Evolutionary conservation across 1,140 invertebrate genomes (phyloP), one percentile per base, ranked within the genome.

Genomic region (Aphelinus certus): DNA sequence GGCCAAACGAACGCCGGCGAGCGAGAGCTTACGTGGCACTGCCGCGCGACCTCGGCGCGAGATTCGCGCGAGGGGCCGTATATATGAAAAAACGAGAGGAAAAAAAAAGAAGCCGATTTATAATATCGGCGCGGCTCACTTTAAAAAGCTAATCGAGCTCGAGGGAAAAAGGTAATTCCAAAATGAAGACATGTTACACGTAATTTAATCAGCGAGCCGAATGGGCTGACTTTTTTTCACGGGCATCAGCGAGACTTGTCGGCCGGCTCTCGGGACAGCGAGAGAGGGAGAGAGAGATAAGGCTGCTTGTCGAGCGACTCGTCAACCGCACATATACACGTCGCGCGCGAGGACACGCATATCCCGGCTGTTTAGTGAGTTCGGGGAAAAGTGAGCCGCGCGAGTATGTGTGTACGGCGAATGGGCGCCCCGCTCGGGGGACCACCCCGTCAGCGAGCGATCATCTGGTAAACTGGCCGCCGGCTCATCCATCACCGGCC

Each of bases 401-500:
- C 26, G 26, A 26, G 26, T 26, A 26, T 26, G 26, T 26, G 26
- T 26, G 26, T 26, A 26, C 26, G 26, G 26, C 26, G 51, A 4
- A 53, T 53, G 9, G 9, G 4, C 51, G 51, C 4, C 9, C 51
- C 51, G 51, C 9, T 6, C 9, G 51, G 9, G 51, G 78, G 86
- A 87, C 86, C 86, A 87, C 86, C 86, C 86, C 84, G 87, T 82
- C 80, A 78, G 81, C 78, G 69, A 76, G 80, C 81, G 85, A 86
- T 87, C 86, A 85, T 87, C 86, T 86, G 84, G 81, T 87, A 87
- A 88, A 88, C 83, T 87, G 83, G 84, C 85, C 87, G 85, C 86
- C 83, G 83, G 79, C 84, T 88, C 85, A 88, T 88, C 87, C 84
- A 88, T 88, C 51, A 53, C 9, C 51, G 51, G 51, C 9, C 4